Evolutionary conservation across 2,113 vertebrate genomes (phyloP), one percentile per base, ranked within the genome.

Genomic region (Festucalex cinctus): DNA sequence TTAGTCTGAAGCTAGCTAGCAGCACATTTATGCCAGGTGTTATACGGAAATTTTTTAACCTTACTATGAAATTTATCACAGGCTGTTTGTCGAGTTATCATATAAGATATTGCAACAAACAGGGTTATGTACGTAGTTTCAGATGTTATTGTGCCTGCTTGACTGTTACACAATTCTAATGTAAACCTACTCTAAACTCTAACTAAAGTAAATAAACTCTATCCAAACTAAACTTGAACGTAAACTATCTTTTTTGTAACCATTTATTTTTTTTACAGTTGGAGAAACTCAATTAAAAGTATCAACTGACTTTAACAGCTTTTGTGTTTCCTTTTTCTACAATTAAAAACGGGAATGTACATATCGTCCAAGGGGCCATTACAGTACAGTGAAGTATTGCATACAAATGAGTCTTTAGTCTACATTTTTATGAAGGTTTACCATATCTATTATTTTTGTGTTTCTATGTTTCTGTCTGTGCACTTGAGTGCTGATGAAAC

Each of bases 401-500:
- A 46, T 19, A 17, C 5, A 20, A 46, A 46, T 7, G 48, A 9
- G 9, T 51, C 8, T 7, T 16, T 32, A 28, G 1, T 56, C 24
- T 16, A 26, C 51, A 26, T 26, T 54, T 13, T 6, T 12, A 14
- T 7, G 12, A 28, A 28, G 26, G 32, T 20, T 59, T 44, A n/a
- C n/a, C n/a, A n/a, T n/a, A 20, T n/a, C 10, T 12, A 35, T 59
- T 17, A 17, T 26, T n/a, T 35, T 36, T 73, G 19, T 75, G 57
- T 77, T 68, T 28, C 65, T 9, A 63, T 20, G 66, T 65, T 32
- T 4, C 58, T 66, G 69, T 78, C 65, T 71, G 57, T 78, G 71
- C 73, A 78, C 67, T 76, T 67, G 61, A 76, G 63, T 78, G 71
- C 70, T 80, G 67, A 83, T 65, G 58, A 76, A 86, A 85, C 72